Evolutionary conservation across 2,797 vertebrate genomes (phyloP).

Genomic region (Brachymystax lenok): DNA sequence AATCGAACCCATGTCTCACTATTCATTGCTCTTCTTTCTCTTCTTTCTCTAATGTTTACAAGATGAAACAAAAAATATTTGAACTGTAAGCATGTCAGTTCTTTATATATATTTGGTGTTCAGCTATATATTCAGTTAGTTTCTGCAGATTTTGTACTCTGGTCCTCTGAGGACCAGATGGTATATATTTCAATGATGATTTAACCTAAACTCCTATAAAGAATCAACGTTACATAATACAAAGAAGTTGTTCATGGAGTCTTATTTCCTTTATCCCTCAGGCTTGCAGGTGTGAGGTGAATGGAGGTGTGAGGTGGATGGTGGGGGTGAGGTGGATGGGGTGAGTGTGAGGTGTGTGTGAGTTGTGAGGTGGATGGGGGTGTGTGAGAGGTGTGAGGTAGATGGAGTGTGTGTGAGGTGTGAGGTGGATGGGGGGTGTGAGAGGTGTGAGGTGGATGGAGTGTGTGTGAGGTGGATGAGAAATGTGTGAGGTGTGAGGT

Average conservation of each 20-base stretch:
- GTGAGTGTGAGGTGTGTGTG: no score
- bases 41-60: no score
- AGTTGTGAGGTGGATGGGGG: no score
- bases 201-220: not conserved
- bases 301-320: no score
- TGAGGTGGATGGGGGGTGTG: no score
- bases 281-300: conserved; percentile 4
- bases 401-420: not conserved
- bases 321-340: no score
- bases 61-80: not conserved
- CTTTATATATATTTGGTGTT: not conserved
- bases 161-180: not conserved
- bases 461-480: no score
- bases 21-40: no score
- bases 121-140: not conserved
- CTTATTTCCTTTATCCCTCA: not conserved
- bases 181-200: not conserved
- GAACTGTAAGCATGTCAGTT: not conserved
- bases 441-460: no score
- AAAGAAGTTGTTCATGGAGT: not conserved
- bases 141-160: not conserved
- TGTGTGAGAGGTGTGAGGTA: no score
- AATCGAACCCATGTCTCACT: no score
- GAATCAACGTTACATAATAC: not conserved
- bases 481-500: no score